Percentiles rank a stretch among this genome's conserved stretches.
phyloP scores from a whole-genome alignment of 2,113 vertebrate species.

The Zosterops pallidus region DNA sequence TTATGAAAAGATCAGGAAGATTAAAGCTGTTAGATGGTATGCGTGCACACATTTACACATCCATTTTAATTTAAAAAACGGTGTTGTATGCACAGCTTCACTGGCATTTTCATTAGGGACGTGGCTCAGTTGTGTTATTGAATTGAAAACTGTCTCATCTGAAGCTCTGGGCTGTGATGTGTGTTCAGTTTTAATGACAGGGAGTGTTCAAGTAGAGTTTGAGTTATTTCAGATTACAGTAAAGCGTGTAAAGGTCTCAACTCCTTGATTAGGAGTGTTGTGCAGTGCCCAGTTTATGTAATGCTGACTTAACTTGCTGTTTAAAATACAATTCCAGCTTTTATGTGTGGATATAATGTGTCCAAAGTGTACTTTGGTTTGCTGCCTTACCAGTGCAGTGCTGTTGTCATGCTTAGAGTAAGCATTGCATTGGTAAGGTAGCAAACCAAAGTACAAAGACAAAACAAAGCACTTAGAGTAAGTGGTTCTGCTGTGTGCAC shows the following conservation, averaged over 20 bases:
- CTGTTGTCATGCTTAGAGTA: neutral
- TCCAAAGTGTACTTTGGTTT: neutral
- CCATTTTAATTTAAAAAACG: neutral
- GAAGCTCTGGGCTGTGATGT: neutral
- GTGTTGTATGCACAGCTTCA: neutral
- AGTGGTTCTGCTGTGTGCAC: neutral
- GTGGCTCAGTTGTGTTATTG: neutral
- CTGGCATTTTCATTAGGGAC: neutral
- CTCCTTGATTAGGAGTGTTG: neutral
- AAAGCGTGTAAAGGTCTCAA: neutral
- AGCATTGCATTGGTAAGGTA: neutral
- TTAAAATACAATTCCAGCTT: neutral
- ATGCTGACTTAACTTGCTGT: neutral
- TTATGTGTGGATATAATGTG: neutral
- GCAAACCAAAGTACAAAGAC: neutral
- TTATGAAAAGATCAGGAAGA: neutral
- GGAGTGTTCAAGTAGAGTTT: neutral
- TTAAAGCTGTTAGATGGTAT: neutral
- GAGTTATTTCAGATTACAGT: neutral
- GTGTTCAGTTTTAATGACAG: neutral
- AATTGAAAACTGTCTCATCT: neutral
- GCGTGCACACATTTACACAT: fast-evolving
- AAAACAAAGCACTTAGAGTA: neutral
- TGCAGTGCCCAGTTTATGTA: neutral
- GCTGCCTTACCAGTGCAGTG: neutral